These are phyloP conservation scores for Hydropsyche betteni DNA, from an alignment of 2,888 invertebrate species.

Conservation along the genomic window DNA sequence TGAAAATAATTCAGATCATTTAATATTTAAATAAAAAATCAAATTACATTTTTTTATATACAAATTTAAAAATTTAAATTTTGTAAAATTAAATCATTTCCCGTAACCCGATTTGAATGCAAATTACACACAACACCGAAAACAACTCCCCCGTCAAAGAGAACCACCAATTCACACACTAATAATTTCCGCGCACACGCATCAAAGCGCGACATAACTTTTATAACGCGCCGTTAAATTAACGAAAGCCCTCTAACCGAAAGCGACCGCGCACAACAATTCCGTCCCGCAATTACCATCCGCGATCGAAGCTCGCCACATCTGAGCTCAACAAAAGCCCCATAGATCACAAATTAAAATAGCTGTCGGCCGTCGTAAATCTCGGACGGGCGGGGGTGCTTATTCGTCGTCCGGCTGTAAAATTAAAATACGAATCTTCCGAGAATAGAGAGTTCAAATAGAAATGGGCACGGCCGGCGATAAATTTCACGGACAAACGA, in stretches of 20 bases:
- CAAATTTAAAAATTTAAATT: no score
- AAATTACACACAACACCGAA: no score
- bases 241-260: not conserved
- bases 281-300: constrained; percentile 7
- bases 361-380: constrained; percentile 43
- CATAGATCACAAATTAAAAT: constrained; percentile 42
- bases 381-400: constrained; percentile 24
- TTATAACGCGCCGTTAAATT: not conserved
- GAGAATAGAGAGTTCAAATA: constrained; percentile 42
- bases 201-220: not conserved
- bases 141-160: no score
- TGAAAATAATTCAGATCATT: no score
- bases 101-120: no score
- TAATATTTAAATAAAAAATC: no score
- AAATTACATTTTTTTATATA: no score
- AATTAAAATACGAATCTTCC: constrained; percentile 49
- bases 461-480: constrained; percentile 28
- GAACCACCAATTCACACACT: no score
- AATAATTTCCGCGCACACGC: no score
- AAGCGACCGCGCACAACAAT: constrained; percentile 10
- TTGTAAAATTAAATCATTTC: no score
- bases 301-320: constrained; percentile 13
- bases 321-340: constrained; percentile 15
- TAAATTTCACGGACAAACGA: constrained; percentile 51
- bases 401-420: constrained; percentile 44